Evolutionary conservation across 2,888 invertebrate species (phyloP), one percentile per base, ranked within the genome.

Genomic region (Agrotis ipsilon): DNA sequence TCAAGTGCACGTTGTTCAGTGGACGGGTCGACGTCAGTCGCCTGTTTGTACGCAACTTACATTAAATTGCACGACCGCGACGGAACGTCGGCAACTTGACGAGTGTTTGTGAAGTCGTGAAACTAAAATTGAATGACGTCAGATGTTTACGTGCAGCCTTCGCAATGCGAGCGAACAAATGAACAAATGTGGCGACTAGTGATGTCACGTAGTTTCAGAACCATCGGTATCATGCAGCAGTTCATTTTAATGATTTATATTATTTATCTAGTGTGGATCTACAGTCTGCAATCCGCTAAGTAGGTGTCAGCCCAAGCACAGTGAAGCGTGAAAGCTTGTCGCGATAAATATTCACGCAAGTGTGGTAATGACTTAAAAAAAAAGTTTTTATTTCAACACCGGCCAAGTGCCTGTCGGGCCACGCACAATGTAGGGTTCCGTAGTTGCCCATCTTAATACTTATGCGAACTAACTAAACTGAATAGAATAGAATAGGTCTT

Each of bases 91-190:
- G 32, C 39, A 55, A 62, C n/a, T 24, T 39, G 1, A 13, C 13
- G 39, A 59, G 27, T 46, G 68, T 61, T 71, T 57, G 74, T 57
- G 45, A 52, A 57, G 45, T 27, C 48, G 43, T 77, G 67, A 72
- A 72, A 19, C 46, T 66, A 54, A 61, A 75, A 78, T 65, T 69
- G 21, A 59, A 78, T 78, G 71, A 81, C 69, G 71, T 79, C 72
- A 75, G 57, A 54, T 78, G 72, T 81, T 81, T 72, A 72, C 68
- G 66, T 11, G 54, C 14, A 51, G 61, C 39, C 61, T 68, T 62
- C 52, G 14, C 18, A 19, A 39, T 57, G 14, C 59, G 19, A 60
- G 14, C 59, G 19, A 60, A 61, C 27, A 11, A 49, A 51, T 24
- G 55, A 46, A 51, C 60, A 61, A 49, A 55, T 48, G 27, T 46